Base-by-base conservation (phyloP, 2,888 invertebrate genomes). In the Rhaphigaster nebulosa region DNA sequence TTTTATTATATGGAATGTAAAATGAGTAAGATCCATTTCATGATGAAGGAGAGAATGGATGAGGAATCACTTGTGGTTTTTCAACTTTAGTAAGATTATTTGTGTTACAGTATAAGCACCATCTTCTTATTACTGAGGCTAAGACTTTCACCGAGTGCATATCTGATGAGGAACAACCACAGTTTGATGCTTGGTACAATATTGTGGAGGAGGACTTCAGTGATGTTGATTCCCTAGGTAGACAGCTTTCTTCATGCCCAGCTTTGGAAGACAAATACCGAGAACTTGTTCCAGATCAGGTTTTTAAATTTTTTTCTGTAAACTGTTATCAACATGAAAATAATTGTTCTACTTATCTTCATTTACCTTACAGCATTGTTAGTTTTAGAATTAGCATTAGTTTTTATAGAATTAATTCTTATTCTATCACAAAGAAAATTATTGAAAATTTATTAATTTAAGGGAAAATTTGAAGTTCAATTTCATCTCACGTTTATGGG, bases 41-140 rank as follows among this genome's bases (percentile, higher is more conserved):
- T 45, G 12, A 8, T 45, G 45, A 45, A n/a, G n/a, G n/a, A n/a
- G n/a, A n/a, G n/a, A n/a, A 45, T 52, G 18, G 10, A 52, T 52
- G 52, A 52, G 15, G 15, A 52, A 52, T 15, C 52, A 1, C 15
- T 1, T 52, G 52, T 52, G 52, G 1, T 18, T 65, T 65, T 29
- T 50, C 91, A 52, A 91, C 91, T 88, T 54, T 54, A 60, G 1
- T 26, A 29, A 65, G 29, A 70, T 34, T 34, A 34, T 70, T 70
- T 91, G 52, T 90, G 91, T 93, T 94, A 12, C 94, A 96, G 96
- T 95, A 96, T 93, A 95, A 96, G 92, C 94, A 97, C 87, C 96
- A 96, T 93, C 95, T 96, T 34, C 94, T 97, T 45, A 96, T 97
- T 92, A 95, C 95, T 89, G 96, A 97, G 92, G 96, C 96, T 92